Evolutionary conservation across 2,797 vertebrate genomes (phyloP).

Genomic region (Mus spretus): DNA sequence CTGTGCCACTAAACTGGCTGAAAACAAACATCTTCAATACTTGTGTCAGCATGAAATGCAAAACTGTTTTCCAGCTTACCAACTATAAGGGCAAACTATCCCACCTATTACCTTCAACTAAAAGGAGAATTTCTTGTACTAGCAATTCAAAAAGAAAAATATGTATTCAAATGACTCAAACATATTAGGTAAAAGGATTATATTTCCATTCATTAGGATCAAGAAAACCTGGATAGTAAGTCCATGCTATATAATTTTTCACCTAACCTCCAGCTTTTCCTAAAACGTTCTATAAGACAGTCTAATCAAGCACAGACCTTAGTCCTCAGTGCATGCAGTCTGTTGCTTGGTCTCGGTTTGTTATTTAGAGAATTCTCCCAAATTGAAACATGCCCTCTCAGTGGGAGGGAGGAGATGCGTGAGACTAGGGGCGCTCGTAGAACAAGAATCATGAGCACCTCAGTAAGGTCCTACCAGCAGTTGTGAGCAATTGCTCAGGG

Average conservation of each 20-base stretch:
- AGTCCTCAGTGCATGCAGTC: not conserved
- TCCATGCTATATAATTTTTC: not conserved
- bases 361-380: not conserved
- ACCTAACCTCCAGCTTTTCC: constrained; percentile 52
- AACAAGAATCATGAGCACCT: not conserved
- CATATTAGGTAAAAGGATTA: not conserved
- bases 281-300: constrained; percentile 27
- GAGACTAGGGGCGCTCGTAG: not conserved
- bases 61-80: not conserved
- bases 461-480: not conserved
- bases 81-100: not conserved
- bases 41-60: not conserved
- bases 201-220: not conserved
- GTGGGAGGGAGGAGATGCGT: not conserved
- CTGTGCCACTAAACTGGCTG: not conserved
- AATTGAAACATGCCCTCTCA: not conserved
- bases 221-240: constrained; percentile 29
- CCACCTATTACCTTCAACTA: not conserved
- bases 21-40: not conserved
- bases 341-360: not conserved
- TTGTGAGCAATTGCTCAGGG: not conserved
- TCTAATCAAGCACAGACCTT: not conserved
- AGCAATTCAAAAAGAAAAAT: constrained; percentile 34
- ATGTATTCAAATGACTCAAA: constrained; percentile 30
- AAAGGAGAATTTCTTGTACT: not conserved